Evolutionary conservation across 2,113 vertebrate genomes (phyloP).

Genomic region (Progne subis): DNA sequence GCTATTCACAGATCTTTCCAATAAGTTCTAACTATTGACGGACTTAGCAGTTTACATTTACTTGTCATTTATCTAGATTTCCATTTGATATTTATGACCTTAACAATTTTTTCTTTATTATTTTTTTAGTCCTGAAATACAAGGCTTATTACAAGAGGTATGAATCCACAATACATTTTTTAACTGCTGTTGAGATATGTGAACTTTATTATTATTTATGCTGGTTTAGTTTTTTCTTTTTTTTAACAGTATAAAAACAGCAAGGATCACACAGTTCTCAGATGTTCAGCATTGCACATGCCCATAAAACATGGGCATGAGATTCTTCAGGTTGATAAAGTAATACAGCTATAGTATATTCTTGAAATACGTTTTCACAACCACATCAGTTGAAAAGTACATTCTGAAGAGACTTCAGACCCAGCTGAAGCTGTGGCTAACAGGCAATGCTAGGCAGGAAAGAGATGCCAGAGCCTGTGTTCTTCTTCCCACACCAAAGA

Average conservation of each 20-base stretch:
- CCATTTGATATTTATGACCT: not conserved
- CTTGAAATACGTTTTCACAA: not conserved
- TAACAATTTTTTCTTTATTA: not conserved
- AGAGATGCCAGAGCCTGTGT: not conserved
- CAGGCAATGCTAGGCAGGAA: not conserved
- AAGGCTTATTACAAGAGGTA: not conserved
- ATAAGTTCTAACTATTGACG: not conserved
- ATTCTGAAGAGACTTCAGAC: not conserved
- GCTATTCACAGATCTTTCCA: not conserved
- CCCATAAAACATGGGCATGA: not conserved
- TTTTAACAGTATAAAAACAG: not conserved
- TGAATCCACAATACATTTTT: not conserved
- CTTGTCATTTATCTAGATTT: not conserved
- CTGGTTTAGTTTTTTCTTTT: not conserved
- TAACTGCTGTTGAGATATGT: not conserved
- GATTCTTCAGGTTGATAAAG: not conserved
- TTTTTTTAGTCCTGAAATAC: not conserved
- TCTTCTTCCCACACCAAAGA: not conserved
- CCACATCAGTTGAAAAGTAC: not conserved
- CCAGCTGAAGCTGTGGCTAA: not conserved
- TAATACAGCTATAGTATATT: not conserved
- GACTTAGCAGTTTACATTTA: not conserved
- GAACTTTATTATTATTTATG: not conserved
- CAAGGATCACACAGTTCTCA: not conserved
- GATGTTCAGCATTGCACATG: not conserved